Evolutionary conservation across 2,797 vertebrate species (phyloP).

Genomic region (Holocentrus rufus): DNA sequence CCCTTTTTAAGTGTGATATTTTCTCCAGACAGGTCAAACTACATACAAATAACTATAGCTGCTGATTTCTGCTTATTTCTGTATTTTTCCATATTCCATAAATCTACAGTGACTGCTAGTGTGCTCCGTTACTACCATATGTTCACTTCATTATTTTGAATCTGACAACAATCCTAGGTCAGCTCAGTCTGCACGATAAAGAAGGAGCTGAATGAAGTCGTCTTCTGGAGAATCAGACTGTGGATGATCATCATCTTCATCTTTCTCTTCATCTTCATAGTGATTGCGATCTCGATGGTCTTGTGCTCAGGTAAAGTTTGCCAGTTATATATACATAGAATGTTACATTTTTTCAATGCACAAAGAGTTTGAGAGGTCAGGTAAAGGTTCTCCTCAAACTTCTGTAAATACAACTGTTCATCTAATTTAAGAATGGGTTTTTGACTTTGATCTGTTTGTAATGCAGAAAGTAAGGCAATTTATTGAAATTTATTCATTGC

Average conservation of each 20-base stretch:
- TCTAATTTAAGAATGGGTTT: too few relatives aligned
- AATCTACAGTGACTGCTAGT: background rate
- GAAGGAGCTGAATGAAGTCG: constrained; percentile 39
- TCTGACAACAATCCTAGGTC: constrained; percentile 21
- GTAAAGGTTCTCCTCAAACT: background rate
- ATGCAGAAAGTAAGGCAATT: too few relatives aligned
- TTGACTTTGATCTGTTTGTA: background rate
- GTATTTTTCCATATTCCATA: background rate
- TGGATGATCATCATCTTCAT: constrained; percentile 71
- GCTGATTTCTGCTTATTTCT: too few relatives aligned
- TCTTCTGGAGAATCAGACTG: constrained; percentile 51
- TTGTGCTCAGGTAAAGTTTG: constrained; percentile 70
- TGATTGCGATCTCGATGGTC: constrained; percentile 41
- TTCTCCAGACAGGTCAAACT: background rate
- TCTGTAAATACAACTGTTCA: too few relatives aligned
- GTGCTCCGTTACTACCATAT: background rate
- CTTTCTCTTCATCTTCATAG: constrained; percentile 25
- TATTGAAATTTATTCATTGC: too few relatives aligned
- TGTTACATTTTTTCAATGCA: background rate
- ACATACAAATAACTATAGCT: background rate
- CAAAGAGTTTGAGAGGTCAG: background rate
- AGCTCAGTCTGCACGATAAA: background rate
- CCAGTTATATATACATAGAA: background rate
- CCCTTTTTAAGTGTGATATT: background rate
- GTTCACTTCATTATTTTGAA: background rate